Conservation (phyloP, 2,797 vertebrate species). For the Setipinna tenuifilis region DNA sequence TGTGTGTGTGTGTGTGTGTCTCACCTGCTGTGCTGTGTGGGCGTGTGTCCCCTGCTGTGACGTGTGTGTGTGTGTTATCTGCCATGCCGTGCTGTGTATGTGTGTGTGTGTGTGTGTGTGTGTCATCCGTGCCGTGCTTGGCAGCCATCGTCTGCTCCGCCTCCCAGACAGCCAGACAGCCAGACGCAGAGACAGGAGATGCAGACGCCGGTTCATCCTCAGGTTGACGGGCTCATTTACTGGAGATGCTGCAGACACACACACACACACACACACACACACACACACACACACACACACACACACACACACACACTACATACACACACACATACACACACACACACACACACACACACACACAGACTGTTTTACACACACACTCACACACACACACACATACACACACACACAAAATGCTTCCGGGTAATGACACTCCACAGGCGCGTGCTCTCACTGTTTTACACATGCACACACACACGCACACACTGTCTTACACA, state of each 20-base stretch:
- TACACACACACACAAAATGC: too few species aligned
- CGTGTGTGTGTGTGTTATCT: constrained; percentile 10
- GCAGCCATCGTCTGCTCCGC: not conserved
- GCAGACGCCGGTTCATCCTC: not conserved
- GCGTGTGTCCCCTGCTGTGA: not conserved
- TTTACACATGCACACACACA: not conserved
- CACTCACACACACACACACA: not conserved
- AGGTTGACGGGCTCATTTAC: not conserved
- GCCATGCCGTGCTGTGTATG: too few species aligned
- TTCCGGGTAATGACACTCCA: too few species aligned
- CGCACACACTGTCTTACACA: too few species aligned
- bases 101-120: not conserved
- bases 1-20: not conserved
- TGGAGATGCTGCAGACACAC: not conserved
- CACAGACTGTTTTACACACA: not conserved
- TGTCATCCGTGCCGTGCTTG: not conserved
- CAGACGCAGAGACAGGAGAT: too few species aligned
- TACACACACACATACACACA: not conserved
- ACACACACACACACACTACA: not conserved
- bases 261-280: not conserved
- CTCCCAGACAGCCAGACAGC: not conserved
- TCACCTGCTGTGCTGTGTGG: not conserved
- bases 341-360: not conserved
- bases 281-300: not conserved
- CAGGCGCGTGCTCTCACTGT: too few species aligned